A percentile compares a stretch with the other conserved stretches of the same genome.
These are phyloP conservation scores for Craseonycteris thonglongyai DNA, from an alignment of 2,113 vertebrate species.

Conservation along the genomic window DNA sequence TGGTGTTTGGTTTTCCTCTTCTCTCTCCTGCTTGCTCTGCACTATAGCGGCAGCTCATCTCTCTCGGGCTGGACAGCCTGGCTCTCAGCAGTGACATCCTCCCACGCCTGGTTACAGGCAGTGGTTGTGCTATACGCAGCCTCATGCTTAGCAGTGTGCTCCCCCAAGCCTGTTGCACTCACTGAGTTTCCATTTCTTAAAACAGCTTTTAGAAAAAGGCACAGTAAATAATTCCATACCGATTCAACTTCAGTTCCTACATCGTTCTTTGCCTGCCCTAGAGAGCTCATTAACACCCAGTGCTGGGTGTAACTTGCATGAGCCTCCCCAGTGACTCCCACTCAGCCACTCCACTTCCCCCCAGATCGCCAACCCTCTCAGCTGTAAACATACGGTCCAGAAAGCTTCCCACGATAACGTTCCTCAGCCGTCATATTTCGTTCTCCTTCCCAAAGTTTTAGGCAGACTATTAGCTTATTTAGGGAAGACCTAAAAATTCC, in stretches of 20 bases:
- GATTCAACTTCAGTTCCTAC: not conserved
- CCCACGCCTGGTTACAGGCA: conserved; percentile 10
- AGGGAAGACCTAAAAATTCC: not conserved
- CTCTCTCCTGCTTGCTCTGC: conserved; percentile 55
- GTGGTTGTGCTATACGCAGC: conserved; percentile 16
- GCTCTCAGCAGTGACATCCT: conserved; percentile 66
- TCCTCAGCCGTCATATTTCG: not conserved
- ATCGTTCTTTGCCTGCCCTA: not conserved
- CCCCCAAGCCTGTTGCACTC: not conserved
- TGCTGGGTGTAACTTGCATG: not conserved
- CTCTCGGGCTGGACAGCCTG: conserved; percentile 56
- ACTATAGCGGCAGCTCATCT: conserved; percentile 41
- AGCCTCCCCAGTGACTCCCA: not conserved
- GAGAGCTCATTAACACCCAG: not conserved
- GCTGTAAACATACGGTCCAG: not conserved
- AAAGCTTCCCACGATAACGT: not conserved
- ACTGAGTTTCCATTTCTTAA: not conserved
- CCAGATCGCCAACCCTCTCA: not conserved
- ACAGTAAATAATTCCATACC: conserved; percentile 23
- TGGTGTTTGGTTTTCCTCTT: conserved; percentile 57
- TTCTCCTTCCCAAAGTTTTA: not conserved
- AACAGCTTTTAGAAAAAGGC: conserved; percentile 39
- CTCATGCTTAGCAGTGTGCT: not conserved
- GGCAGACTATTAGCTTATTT: not conserved
- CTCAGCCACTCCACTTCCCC: not conserved